Evolutionary conservation across 2,113 vertebrate species (phyloP).

Genomic region (Labeo rohita): DNA sequence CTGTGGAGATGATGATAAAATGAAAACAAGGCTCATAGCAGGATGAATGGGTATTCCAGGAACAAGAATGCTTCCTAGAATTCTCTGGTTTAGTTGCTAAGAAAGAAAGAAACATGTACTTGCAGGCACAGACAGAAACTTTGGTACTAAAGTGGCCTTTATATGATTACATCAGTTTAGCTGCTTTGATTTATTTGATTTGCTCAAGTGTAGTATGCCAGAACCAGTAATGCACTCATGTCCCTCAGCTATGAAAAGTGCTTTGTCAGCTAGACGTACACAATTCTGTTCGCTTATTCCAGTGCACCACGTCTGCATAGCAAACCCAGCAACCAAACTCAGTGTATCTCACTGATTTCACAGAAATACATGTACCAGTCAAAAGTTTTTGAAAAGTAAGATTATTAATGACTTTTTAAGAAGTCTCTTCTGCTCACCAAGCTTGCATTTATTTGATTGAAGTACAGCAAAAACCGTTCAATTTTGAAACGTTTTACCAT

Average conservation of each 20-base stretch:
- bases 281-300: slow-evolving; percentile 6
- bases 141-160: slow-evolving; percentile 51
- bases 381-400: too few relatives aligned
- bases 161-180: slow-evolving; percentile 54
- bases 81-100: slow-evolving; percentile 32
- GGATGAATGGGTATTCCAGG: background rate
- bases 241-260: slow-evolving; percentile 65
- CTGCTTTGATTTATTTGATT: slow-evolving; percentile 60
- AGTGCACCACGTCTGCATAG: background rate
- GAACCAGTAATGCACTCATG: slow-evolving; percentile 57
- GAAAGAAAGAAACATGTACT: slow-evolving; percentile 47
- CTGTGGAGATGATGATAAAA: background rate
- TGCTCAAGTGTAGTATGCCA: slow-evolving; percentile 12
- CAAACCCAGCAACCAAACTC: background rate
- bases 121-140: slow-evolving; percentile 52
- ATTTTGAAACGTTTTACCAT: too few relatives aligned
- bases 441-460: too few relatives aligned
- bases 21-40: background rate
- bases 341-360: background rate
- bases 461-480: too few relatives aligned
- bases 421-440: too few relatives aligned
- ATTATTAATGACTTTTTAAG: too few relatives aligned
- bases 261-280: slow-evolving; percentile 52
- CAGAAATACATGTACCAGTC: background rate
- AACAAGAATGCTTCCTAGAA: background rate